Evolutionary conservation across 2,113 vertebrate species (phyloP), one percentile per base, ranked within the genome.

Genomic region (Psophia crepitans): DNA sequence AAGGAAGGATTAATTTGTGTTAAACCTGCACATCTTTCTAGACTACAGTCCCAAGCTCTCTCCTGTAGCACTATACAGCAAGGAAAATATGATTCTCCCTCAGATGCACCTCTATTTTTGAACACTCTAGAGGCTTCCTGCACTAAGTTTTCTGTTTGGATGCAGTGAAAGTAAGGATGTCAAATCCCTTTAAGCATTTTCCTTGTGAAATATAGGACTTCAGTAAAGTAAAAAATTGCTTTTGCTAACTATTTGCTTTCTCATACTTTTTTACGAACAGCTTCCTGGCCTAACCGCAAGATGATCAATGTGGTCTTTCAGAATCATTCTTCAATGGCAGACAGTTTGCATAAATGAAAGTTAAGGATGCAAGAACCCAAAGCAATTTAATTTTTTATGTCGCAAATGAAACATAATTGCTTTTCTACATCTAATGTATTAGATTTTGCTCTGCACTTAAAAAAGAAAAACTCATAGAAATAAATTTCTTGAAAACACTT

Each of bases 331-430:
- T 90, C 89, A 93, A 15, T 57, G 43, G 61, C 41, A 96, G 69
- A 68, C 51, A 91, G 84, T 65, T 86, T 92, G 77, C 83, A 95
- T 91, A 95, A 93, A 91, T 91, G 75, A 82, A 94, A 93, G 65
- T 82, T 84, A 84, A 94, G 69, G 58, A 85, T 26, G 77, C 32
- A n/a, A 68, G 77, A 87, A 90, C 53, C 18, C 35, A 56, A 78
- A 68, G 27, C 5, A 5, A 65, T 94, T 92, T 60, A 51, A 46
- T 71, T 83, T 94, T 93, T 86, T 49, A 44, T 3, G 4, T 12
- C 9, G 20, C 51, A 86, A 86, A 93, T 77, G 88, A 95, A 96
- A 93, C 28, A 22, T 79, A 91, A 87, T 90, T 57, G 2, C 35
- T 96, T 92, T 95, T 49, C 21, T 51, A 5, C 44, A 64, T 66